phyloP scores from a whole-genome alignment of 2,888 invertebrate species.

The Orchesella flavescens region DNA sequence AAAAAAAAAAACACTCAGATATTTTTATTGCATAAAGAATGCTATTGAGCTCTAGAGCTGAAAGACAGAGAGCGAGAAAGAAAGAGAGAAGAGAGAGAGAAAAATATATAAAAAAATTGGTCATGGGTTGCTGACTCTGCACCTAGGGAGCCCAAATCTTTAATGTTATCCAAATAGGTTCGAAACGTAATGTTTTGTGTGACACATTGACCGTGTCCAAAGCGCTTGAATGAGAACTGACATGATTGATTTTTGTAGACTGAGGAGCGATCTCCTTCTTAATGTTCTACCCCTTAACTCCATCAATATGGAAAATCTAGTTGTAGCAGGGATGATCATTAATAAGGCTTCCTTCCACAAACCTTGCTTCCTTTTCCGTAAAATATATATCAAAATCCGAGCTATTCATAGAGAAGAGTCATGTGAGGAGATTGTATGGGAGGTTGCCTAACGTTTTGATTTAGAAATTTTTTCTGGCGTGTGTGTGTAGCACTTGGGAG shows the following conservation, averaged over 20 bases:
- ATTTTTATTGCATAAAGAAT: constrained; percentile 57
- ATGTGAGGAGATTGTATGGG: too few relatives aligned
- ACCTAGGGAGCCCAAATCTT: constrained; percentile 57
- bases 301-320: neutral
- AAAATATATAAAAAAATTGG: constrained; percentile 61
- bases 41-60: constrained; percentile 17
- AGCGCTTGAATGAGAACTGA: constrained; percentile 59
- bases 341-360: neutral
- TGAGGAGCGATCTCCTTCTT: constrained; percentile 15
- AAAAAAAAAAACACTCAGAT: constrained; percentile 38
- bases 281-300: constrained; percentile 36
- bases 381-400: neutral
- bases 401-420: too few relatives aligned
- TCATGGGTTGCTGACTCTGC: constrained; percentile 67
- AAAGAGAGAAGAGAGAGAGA: constrained; percentile 27
- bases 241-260: constrained; percentile 62
- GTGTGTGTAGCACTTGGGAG: neutral
- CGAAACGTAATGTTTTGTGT: constrained; percentile 61
- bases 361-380: neutral
- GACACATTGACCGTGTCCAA: constrained; percentile 69
- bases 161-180: constrained; percentile 67
- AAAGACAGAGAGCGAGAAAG: constrained; percentile 24
- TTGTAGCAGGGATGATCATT: constrained; percentile 9
- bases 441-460: too few relatives aligned
- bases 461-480: neutral